These are phyloP conservation scores for Drosophila planitibia DNA, from an alignment of 2,888 invertebrate genomes.

Conservation along the genomic window DNA sequence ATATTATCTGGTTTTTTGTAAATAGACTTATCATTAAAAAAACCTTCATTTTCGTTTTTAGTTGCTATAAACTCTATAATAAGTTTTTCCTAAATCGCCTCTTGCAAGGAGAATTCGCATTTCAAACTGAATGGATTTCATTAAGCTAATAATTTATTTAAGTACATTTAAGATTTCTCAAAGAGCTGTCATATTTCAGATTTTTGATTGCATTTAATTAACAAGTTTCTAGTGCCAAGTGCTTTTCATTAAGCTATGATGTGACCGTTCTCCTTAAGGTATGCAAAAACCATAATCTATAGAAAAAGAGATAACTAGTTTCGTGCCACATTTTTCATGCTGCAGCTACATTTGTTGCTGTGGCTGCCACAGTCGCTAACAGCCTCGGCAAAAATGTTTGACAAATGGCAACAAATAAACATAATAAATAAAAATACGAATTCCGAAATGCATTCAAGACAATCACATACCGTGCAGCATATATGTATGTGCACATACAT, in stretches of 20 bases:
- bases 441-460: constrained; percentile 64
- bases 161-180: neutral
- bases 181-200: constrained; percentile 5
- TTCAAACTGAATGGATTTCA: neutral
- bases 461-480: constrained; percentile 25
- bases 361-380: constrained; percentile 39
- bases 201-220: constrained; percentile 10
- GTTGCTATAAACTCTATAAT: neutral
- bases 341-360: constrained; percentile 30
- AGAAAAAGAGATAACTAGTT: constrained; percentile 4
- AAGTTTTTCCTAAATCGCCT: neutral
- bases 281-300: constrained; percentile 27
- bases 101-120: too few species aligned
- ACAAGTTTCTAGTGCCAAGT: neutral
- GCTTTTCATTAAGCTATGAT: constrained; percentile 17
- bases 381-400: constrained; percentile 69
- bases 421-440: constrained; percentile 72
- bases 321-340: constrained; percentile 33
- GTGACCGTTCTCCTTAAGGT: neutral
- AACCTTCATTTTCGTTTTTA: neutral
- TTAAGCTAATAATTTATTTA: constrained; percentile 10
- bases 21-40: neutral
- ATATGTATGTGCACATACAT: neutral
- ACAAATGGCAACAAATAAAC: constrained; percentile 80
- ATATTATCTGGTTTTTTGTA: neutral